Conservation (phyloP, 1,140 invertebrate species). For the Drosophila erecta region DNA sequence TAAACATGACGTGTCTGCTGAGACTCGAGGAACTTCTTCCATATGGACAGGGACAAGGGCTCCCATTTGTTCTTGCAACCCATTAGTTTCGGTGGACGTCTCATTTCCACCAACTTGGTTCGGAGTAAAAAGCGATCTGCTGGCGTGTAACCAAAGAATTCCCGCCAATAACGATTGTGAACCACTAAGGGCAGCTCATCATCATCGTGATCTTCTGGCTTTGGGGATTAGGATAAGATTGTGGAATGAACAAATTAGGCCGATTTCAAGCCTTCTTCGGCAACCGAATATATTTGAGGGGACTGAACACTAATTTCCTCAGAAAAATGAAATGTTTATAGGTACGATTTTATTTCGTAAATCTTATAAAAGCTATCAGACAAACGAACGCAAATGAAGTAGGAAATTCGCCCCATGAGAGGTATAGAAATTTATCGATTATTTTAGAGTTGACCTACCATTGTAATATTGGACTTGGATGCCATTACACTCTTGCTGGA, state of each 20-base stretch:
- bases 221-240: background rate
- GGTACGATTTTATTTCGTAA: background rate
- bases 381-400: background rate
- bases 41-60: slow-evolving; percentile 89
- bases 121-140: slow-evolving; percentile 86
- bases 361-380: background rate
- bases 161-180: slow-evolving; percentile 67
- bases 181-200: slow-evolving; percentile 36
- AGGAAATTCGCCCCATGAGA: background rate
- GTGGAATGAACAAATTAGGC: background rate
- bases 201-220: slow-evolving; percentile 20
- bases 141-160: slow-evolving; percentile 79
- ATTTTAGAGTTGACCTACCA: slow-evolving; percentile 21
- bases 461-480: slow-evolving; percentile 24
- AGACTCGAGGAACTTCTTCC: slow-evolving; percentile 91
- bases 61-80: slow-evolving; percentile 86
- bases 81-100: slow-evolving; percentile 62
- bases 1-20: slow-evolving; percentile 93
- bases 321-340: no score
- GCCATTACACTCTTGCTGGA: slow-evolving; percentile 18
- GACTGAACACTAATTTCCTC: no score
- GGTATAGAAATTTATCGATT: background rate
- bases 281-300: background rate
- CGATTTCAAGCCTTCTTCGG: background rate
- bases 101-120: slow-evolving; percentile 85